These are phyloP conservation scores for Nannospalax galili DNA, from an alignment of 2,113 vertebrate genomes.

Conservation along the genomic window DNA sequence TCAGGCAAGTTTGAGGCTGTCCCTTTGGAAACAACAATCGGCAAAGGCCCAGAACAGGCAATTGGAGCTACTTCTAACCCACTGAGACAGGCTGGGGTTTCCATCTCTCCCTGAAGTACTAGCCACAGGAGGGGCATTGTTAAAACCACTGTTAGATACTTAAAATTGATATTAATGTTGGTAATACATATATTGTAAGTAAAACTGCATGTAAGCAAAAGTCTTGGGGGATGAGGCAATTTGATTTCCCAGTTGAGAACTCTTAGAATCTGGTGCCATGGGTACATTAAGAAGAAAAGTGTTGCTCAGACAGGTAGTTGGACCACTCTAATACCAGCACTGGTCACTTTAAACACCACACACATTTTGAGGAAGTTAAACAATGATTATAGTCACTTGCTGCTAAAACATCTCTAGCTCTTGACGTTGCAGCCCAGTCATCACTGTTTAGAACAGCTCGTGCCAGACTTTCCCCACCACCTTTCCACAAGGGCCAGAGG, in stretches of 20 bases:
- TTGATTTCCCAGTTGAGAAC: not conserved
- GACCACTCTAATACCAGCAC: not conserved
- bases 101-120: not conserved
- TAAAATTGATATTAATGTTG: not conserved
- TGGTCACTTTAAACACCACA: not conserved
- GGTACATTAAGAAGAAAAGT: not conserved
- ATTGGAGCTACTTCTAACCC: not conserved
- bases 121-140: not conserved
- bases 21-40: not conserved
- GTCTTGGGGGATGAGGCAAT: no score
- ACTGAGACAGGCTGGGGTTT: not conserved
- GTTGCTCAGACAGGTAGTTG: not conserved
- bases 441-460: not conserved
- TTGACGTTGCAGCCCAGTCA: not conserved
- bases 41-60: not conserved
- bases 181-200: not conserved
- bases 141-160: not conserved
- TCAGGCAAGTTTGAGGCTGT: not conserved
- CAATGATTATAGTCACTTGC: not conserved
- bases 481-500: not conserved
- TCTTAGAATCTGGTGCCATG: not conserved
- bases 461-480: not conserved
- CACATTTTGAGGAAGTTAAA: not conserved
- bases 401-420: not conserved
- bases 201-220: no score